phyloP scores from a whole-genome alignment of 2,113 vertebrate species.

The Pelecanoides urinatrix region DNA sequence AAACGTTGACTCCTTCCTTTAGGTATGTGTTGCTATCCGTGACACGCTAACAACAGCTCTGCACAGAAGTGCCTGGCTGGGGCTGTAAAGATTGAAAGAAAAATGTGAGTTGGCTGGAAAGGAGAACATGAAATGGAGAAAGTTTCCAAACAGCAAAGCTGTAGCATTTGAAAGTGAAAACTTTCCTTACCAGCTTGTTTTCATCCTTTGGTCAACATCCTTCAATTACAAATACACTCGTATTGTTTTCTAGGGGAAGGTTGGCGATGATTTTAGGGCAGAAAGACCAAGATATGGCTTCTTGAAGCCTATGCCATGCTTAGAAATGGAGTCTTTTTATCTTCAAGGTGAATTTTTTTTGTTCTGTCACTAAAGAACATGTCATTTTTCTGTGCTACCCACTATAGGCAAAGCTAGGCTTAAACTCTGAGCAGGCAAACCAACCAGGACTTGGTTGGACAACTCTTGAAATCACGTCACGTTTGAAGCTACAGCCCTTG shows the following conservation, averaged over 20 bases:
- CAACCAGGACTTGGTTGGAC: too few relatives aligned
- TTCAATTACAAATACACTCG: background rate
- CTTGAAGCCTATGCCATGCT: background rate
- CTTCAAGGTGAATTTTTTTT: background rate
- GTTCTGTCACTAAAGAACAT: background rate
- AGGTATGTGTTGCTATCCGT: slow-evolving; percentile 59
- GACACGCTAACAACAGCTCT: slow-evolving; percentile 25
- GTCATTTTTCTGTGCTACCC: background rate
- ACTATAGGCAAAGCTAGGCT: background rate
- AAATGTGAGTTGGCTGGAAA: slow-evolving; percentile 24
- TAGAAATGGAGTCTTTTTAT: background rate
- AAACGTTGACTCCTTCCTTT: slow-evolving; percentile 53
- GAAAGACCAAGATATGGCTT: background rate
- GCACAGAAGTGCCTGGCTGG: slow-evolving; percentile 19
- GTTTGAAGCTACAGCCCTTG: background rate
- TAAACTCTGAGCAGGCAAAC: background rate
- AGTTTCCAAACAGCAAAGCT: slow-evolving; percentile 15
- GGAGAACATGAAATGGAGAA: background rate
- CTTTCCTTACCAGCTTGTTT: background rate
- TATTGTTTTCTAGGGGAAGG: background rate
- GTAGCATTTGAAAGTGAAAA: background rate
- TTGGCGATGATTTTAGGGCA: background rate
- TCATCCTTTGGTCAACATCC: background rate
- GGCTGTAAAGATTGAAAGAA: background rate
- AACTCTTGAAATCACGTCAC: background rate